Percentiles rank a stretch among this genome's conserved stretches.
phyloP scores from a whole-genome alignment of 2,797 vertebrate species.

The Dendrocincla tyrannina region DNA sequence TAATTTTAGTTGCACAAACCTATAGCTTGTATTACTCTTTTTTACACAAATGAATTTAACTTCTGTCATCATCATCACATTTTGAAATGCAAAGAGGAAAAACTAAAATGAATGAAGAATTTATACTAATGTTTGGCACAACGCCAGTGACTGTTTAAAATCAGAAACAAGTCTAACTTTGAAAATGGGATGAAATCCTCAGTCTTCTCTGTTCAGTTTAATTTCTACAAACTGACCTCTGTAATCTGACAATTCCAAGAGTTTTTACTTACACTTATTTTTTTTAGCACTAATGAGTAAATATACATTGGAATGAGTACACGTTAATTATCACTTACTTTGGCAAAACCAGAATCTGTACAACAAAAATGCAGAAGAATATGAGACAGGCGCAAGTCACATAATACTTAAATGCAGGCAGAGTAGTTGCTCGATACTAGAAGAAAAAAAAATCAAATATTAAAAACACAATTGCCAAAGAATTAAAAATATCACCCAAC shows the following conservation, averaged over 20 bases:
- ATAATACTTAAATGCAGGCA: conserved; percentile 95
- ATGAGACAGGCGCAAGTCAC: conserved; percentile 93
- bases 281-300: not conserved
- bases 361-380: conserved; percentile 93
- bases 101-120: not conserved
- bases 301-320: not conserved
- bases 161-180: not conserved
- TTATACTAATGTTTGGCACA: not conserved
- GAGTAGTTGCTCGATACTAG: conserved; percentile 90
- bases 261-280: not conserved
- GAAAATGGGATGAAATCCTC: not conserved
- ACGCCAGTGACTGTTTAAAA: not conserved
- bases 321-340: conserved; percentile 80
- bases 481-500: not conserved
- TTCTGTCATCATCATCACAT: not conserved
- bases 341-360: conserved; percentile 91
- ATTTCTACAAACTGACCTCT: not conserved
- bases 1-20: not conserved
- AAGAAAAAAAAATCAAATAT: conserved; percentile 17
- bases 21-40: not conserved
- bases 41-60: not conserved
- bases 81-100: not conserved
- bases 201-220: not conserved
- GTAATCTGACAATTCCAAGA: not conserved
- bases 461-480: not conserved